Evolutionary conservation across 1,140 invertebrate species (phyloP).

Genomic region (Micrasema minimum): DNA sequence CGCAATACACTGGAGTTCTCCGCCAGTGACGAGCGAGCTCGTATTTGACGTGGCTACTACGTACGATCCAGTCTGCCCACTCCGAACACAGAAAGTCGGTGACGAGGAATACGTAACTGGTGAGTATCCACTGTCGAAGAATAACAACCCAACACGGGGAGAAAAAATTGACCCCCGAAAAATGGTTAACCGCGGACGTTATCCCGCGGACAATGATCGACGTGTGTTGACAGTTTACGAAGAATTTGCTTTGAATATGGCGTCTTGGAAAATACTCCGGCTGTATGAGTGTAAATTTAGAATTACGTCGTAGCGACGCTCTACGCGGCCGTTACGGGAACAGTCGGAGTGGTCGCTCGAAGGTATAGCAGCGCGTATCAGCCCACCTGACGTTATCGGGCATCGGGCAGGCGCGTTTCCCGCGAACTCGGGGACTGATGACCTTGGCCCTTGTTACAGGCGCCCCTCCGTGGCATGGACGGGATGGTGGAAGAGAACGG

Average conservation of each 20-base stretch:
- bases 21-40: conserved; percentile 88
- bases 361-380: conserved; percentile 20
- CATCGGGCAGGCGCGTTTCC: conserved; percentile 2
- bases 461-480: conserved; percentile 75
- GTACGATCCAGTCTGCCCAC: conserved; percentile 90
- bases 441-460: conserved; percentile 57
- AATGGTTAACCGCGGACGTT: conserved; percentile 26
- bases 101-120: conserved; percentile 95
- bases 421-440: conserved; percentile 26
- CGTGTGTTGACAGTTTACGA: conserved; percentile 44
- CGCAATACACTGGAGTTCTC: conserved; percentile 72
- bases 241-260: conserved; percentile 67
- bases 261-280: conserved; percentile 62
- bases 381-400: conserved; percentile 19
- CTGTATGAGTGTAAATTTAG: conserved; percentile 62
- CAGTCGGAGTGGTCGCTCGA: conserved; percentile 35
- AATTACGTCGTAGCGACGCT: conserved; percentile 53
- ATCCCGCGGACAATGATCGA: conserved; percentile 23
- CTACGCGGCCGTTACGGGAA: conserved; percentile 24
- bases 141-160: conserved; percentile 75
- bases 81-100: conserved; percentile 91
- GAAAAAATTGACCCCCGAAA: conserved; percentile 50
- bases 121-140: conserved; percentile 81
- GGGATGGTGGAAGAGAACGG: conserved; percentile 90
- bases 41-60: conserved; percentile 95